Base-by-base conservation (phyloP, 2,113 vertebrate species). In the Ceyx margarethae region DNA sequence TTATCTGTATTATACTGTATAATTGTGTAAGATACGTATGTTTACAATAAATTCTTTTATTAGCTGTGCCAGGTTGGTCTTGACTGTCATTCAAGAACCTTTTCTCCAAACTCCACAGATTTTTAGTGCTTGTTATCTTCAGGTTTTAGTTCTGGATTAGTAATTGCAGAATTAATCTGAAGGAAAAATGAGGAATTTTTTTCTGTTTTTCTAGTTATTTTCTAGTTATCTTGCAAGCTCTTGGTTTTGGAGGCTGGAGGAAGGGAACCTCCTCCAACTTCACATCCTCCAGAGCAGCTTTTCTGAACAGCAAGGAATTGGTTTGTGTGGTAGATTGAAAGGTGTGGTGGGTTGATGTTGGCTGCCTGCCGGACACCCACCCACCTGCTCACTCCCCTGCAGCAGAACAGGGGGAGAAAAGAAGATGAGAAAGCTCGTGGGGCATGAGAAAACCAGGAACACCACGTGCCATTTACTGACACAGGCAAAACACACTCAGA, bases 21-120 rank as follows among this genome's bases (percentile, higher is more conserved):
- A 97, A 95, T 95, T 93, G 89, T 97, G 89, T 97, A 97, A 96
- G 91, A 97, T 92, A 96, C 77, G 23, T 96, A 92, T 74, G 94
- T 95, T 97, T 95, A 93, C 96, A 98, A 97, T 98, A 98, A 98
- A 97, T 91, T 82, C 92, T 96, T 97, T 97, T 94, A 96, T 95
- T 97, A 96, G 94, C 94, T 93, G 91, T 91, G 91, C 73, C 86
- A 54, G 46, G 75, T 15, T 93, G 91, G 89, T 89, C 67, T 90
- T 81, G 80, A 64, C 48, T 93, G 57, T 69, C n/a, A 31, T 60
- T 84, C 15, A 14, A 14, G 1, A 65, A 15, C 14, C 15, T 20
- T 43, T 80, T 73, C 48, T 82, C 22, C n/a, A 48, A 7, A 82
- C 46, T 46, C 12, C 5, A 13, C 31, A 6, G 18, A 7, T 56